phyloP scores from a whole-genome alignment of 2,888 invertebrate genomes.

The Thera obeliscata region DNA sequence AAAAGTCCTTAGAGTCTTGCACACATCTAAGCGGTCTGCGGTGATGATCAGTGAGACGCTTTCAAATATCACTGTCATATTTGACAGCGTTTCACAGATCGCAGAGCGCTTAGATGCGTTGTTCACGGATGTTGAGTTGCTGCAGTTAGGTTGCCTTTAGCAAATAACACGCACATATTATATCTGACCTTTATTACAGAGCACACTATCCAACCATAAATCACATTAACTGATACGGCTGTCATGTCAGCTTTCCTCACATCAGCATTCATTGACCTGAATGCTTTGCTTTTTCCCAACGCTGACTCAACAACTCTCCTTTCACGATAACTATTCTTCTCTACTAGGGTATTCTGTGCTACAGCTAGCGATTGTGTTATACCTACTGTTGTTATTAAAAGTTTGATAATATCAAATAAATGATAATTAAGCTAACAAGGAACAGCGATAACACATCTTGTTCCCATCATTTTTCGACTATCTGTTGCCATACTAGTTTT shows the following conservation, averaged over 20 bases:
- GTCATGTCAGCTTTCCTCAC: conserved; percentile 49
- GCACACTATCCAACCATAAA: conserved; percentile 36
- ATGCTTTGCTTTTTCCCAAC: conserved; percentile 63
- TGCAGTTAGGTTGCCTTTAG: background rate
- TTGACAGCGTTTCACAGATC: too few species aligned
- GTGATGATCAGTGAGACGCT: too few species aligned
- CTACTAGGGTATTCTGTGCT: conserved; percentile 19
- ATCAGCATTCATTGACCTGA: conserved; percentile 58
- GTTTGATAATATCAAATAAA: too few species aligned
- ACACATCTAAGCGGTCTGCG: too few species aligned
- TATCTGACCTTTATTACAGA: conserved; percentile 29
- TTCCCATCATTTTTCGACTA: too few species aligned
- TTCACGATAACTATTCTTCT: conserved; percentile 47
- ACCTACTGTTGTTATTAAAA: too few species aligned
- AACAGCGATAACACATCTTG: too few species aligned
- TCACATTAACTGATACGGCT: conserved; percentile 49
- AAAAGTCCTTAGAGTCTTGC: too few species aligned
- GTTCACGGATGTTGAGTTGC: background rate
- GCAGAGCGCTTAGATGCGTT: too few species aligned
- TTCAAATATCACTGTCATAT: too few species aligned
- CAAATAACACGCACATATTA: conserved; percentile 2
- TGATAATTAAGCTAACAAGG: too few species aligned
- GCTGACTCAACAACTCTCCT: conserved; percentile 51
- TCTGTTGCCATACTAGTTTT: too few species aligned
- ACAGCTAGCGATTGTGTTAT: conserved; percentile 24